A percentile compares a stretch with the other conserved stretches of the same genome.
phyloP scores from a whole-genome alignment of 2,113 vertebrate genomes.

The Prinia subflava region DNA sequence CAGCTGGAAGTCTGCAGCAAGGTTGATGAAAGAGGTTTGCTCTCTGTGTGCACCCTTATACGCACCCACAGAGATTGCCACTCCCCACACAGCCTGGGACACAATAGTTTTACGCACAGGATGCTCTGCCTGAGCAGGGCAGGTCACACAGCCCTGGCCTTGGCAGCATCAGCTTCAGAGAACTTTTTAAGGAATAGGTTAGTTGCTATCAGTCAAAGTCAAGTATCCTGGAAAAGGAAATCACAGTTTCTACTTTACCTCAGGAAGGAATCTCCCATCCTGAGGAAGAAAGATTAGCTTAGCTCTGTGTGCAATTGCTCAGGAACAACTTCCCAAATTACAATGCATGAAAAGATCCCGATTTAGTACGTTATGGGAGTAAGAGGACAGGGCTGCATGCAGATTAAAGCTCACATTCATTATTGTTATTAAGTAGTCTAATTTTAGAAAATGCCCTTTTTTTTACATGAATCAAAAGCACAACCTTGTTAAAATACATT shows the following conservation, averaged over 20 bases:
- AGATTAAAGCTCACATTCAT: conserved; percentile 69
- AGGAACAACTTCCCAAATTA: conserved; percentile 62
- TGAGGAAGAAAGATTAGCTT: conserved; percentile 79
- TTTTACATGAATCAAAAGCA: conserved; percentile 52
- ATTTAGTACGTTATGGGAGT: conserved; percentile 65
- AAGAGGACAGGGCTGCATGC: conserved; percentile 29
- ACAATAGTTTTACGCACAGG: conserved; percentile 82
- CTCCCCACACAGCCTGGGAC: background rate
- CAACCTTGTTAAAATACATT: conserved; percentile 41
- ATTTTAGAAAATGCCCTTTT: conserved; percentile 55
- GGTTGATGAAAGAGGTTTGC: background rate
- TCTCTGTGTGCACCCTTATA: background rate
- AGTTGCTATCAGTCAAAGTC: conserved; percentile 69
- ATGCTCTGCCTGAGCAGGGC: conserved; percentile 59
- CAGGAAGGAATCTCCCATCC: conserved; percentile 82
- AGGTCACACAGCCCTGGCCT: conserved; percentile 43
- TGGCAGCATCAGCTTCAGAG: background rate
- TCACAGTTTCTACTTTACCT: conserved; percentile 52
- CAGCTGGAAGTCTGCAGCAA: conserved; percentile 42
- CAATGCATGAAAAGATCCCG: conserved; percentile 47
- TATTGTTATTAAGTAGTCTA: conserved; percentile 72
- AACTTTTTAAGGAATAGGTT: conserved; percentile 55
- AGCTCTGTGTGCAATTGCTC: conserved; percentile 51
- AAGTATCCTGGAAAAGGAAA: conserved; percentile 81
- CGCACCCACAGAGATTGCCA: background rate